Evolutionary conservation across 37 sponge, comb jelly and placozoan genomes (phyloP), one percentile per base, ranked within the genome.

Genomic region (Bolinopsis microptera): DNA sequence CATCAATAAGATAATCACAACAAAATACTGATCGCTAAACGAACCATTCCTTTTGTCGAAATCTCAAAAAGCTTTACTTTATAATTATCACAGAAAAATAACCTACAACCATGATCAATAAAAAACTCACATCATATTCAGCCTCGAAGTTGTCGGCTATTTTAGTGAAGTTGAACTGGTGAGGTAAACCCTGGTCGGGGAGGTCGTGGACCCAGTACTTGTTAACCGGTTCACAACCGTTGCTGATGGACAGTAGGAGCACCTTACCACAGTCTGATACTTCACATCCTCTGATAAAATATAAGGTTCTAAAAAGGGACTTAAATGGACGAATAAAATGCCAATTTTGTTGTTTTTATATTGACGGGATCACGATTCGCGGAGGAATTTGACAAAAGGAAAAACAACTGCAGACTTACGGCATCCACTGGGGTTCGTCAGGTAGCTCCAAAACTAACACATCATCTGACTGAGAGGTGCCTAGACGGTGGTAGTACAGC

Each of bases 131-230:
- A 80, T 97, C 97, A 92, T 96, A 98, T 0, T 94, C 93, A 1
- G 97, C 95, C 31, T 97, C 97, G 94, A 97, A 98, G 76, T 97
- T 75, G 82, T 98, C 97, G 69, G 96, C 83, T 2, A 98, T 69
- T 35, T 93, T 95, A 74, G 80, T 76, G 94, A 95, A 95, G 23
- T 93, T 72, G n/a, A 93, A 70, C 48, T 86, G 21, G 27, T 86
- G 38, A 23, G 90, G 26, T 25, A n/a, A 8, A 1, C 23, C 38
- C 26, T 26, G 69, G 26, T 35, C 32, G 36, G 32, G 32, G 37
- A 16, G 18, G 80, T 77, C 80, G 36, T 32, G 37, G 0, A 86
- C 61, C 90, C 90, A 86, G 9, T 39, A 27, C 90, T 86, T 27
- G 67, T 86, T 38, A 24, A 86, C 90, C 0, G 90, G 90, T 39